These are phyloP conservation scores for Varanus salvator DNA, from an alignment of 2,113 vertebrate species.

Conservation along the genomic window DNA sequence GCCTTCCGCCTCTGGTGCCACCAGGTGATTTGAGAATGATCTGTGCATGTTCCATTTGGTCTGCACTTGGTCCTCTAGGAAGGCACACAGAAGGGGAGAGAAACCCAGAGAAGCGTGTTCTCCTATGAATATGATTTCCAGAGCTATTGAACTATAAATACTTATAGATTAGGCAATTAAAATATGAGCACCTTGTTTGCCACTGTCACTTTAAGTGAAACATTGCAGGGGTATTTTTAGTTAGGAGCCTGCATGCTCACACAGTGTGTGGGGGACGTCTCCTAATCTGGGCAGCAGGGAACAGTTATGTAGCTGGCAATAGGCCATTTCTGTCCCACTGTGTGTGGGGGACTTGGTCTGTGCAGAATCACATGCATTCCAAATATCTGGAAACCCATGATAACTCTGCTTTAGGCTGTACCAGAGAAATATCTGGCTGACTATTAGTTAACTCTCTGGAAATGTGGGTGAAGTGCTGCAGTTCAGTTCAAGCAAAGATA, in stretches of 20 bases:
- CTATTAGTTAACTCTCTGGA: background rate
- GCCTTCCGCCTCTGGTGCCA: background rate
- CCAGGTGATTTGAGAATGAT: background rate
- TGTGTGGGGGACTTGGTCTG: background rate
- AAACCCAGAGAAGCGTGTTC: constrained; percentile 48
- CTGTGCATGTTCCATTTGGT: background rate
- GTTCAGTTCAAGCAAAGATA: background rate
- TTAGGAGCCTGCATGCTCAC: constrained; percentile 33
- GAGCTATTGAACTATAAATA: constrained; percentile 58
- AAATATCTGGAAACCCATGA: background rate
- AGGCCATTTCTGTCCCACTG: background rate
- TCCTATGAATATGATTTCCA: constrained; percentile 56
- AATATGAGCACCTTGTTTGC: constrained; percentile 42
- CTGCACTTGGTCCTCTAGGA: background rate
- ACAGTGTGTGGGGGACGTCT: background rate
- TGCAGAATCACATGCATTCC: background rate
- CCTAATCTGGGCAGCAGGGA: background rate
- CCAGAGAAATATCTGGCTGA: background rate
- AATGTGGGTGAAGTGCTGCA: background rate
- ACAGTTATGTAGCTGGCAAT: background rate
- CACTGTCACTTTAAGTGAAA: constrained; percentile 48
- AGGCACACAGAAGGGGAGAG: background rate
- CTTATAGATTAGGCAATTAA: constrained; percentile 39
- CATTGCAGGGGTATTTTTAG: constrained; percentile 27
- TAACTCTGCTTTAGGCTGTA: background rate